Conservation (phyloP, 2,797 vertebrate species). For the Acanthornis magna region DNA sequence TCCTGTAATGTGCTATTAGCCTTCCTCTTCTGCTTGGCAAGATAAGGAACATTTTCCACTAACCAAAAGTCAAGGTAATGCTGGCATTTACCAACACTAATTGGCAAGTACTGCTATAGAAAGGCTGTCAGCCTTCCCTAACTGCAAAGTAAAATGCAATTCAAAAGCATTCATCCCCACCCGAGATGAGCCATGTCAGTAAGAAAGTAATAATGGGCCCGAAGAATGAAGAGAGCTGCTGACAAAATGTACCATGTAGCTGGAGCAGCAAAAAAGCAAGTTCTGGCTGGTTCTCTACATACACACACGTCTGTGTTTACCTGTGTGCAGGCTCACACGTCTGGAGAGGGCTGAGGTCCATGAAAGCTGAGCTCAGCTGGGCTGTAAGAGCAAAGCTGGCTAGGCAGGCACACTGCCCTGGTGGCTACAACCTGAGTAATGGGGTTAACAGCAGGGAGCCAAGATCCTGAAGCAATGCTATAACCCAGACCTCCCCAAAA, state of each 20-base stretch:
- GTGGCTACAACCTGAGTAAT: not conserved
- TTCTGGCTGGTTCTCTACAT: not conserved
- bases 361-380: not conserved
- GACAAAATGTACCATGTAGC: not conserved
- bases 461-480: not conserved
- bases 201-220: not conserved
- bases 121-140: not conserved
- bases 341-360: not conserved
- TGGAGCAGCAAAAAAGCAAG: not conserved
- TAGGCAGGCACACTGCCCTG: not conserved
- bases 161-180: not conserved
- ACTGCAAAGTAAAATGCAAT: not conserved
- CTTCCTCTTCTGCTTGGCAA: constrained; percentile 9
- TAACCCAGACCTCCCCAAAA: not conserved
- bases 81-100: constrained; percentile 1
- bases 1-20: not conserved
- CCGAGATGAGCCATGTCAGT: not conserved
- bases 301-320: accelerated
- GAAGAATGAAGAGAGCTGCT: not conserved
- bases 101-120: not conserved
- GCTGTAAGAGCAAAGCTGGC: not conserved
- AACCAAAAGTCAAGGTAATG: not conserved
- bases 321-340: not conserved
- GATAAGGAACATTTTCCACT: not conserved
- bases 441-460: not conserved